Conservation (phyloP, 2,113 vertebrate species). For the Heptranchias perlo region DNA sequence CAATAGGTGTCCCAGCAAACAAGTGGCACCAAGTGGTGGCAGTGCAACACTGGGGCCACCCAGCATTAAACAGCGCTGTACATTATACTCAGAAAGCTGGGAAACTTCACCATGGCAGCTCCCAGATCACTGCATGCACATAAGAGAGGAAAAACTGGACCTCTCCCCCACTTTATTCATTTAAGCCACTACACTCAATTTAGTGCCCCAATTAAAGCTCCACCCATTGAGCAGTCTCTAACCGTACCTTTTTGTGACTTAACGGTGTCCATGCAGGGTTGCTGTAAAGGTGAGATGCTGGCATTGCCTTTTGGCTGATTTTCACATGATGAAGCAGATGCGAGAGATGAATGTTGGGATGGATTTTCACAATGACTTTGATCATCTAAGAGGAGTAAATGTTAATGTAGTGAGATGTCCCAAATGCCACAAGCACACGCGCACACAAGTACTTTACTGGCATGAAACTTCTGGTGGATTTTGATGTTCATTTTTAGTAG, state of each 20-base stretch:
- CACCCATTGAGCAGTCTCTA: background rate
- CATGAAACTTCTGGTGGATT: background rate
- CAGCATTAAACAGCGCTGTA: background rate
- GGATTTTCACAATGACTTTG: constrained; percentile 46
- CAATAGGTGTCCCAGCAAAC: background rate
- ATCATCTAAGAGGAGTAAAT: constrained; percentile 51
- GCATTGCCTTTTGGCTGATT: constrained; percentile 52
- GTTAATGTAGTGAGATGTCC: constrained; percentile 35
- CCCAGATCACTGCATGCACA: too few relatives aligned
- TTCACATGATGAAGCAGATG: constrained; percentile 56
- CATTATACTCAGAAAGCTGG: background rate
- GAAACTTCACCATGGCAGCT: background rate
- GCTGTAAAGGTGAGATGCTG: constrained; percentile 59
- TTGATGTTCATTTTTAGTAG: background rate
- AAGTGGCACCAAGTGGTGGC: background rate
- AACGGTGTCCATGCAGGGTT: constrained; percentile 43
- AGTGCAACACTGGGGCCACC: background rate
- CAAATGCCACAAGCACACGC: background rate
- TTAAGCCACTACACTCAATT: constrained; percentile 50
- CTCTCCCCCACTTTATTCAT: background rate
- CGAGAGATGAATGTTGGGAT: constrained; percentile 51
- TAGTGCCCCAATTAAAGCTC: constrained; percentile 2
- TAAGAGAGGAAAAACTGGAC: background rate
- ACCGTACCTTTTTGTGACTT: constrained; percentile 5
- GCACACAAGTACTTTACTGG: background rate